phyloP scores from a whole-genome alignment of 2,888 invertebrate species.

The Lepetodrilus schrolli region DNA sequence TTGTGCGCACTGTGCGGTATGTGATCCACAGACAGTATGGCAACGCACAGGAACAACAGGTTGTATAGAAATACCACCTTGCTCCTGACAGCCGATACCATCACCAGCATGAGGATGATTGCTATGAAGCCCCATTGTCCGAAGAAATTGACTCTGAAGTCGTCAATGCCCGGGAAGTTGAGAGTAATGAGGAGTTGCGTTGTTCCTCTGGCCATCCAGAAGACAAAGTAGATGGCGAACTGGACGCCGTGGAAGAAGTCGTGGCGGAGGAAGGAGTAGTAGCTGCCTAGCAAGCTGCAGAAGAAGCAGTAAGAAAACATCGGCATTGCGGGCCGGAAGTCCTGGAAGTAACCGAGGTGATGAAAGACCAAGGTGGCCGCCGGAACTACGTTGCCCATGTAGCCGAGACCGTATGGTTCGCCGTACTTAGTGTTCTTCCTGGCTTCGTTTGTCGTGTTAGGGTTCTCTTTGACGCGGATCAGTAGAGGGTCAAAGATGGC shows the following conservation, averaged over 20 bases:
- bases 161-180: conserved; percentile 37
- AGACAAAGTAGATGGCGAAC: conserved; percentile 51
- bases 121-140: conserved; percentile 53
- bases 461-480: conserved; percentile 44
- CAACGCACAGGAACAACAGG: conserved; percentile 43
- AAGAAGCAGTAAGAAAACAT: conserved; percentile 48
- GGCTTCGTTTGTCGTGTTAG: conserved; percentile 48
- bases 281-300: conserved; percentile 51
- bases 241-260: conserved; percentile 54
- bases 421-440: conserved; percentile 58
- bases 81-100: conserved; percentile 40
- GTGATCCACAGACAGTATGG: conserved; percentile 52
- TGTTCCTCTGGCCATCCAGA: conserved; percentile 49
- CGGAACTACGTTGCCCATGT: conserved; percentile 57
- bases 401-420: conserved; percentile 61
- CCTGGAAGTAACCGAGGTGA: conserved; percentile 52
- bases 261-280: conserved; percentile 54
- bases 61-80: conserved; percentile 54
- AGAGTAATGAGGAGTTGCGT: conserved; percentile 41
- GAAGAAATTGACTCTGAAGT: conserved; percentile 41
- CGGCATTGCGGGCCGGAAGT: conserved; percentile 51
- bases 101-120: conserved; percentile 40
- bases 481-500: conserved; percentile 55
- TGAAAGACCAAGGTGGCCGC: conserved; percentile 52
- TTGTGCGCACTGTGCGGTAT: conserved; percentile 47